These are phyloP conservation scores for Ruditapes philippinarum DNA, from an alignment of 1,140 invertebrate species.

Conservation along the genomic window DNA sequence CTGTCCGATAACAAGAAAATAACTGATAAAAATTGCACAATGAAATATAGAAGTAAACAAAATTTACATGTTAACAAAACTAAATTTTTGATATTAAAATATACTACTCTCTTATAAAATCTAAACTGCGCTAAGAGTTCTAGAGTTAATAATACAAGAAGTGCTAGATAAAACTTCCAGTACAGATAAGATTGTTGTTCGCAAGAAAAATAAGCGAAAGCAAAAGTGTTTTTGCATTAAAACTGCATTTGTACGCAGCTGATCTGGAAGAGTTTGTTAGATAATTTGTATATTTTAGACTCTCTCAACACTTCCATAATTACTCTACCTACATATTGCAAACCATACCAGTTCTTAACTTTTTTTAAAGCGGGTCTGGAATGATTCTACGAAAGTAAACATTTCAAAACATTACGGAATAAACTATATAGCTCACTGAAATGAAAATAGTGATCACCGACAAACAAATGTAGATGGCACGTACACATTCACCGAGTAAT, in stretches of 20 bases:
- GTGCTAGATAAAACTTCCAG: no score
- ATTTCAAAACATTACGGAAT: neutral
- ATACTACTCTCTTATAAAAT: no score
- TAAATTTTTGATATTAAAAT: no score
- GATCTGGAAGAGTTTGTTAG: neutral
- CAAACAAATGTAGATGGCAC: neutral
- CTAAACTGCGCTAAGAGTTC: no score
- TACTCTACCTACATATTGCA: neutral
- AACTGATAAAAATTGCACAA: no score
- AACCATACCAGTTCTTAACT: neutral
- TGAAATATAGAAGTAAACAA: no score
- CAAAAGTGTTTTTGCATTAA: neutral
- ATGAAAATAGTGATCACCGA: neutral
- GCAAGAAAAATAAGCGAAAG: neutral
- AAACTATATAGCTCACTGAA: neutral
- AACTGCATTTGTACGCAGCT: neutral
- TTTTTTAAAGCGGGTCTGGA: neutral
- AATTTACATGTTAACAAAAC: no score
- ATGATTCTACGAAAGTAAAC: neutral
- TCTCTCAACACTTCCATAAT: conserved; percentile 17
- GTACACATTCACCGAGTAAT: neutral
- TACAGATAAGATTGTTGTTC: neutral
- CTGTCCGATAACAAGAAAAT: no score
- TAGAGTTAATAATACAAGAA: no score
- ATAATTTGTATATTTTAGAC: neutral